phyloP scores from a whole-genome alignment of 2,888 invertebrate genomes.

The Stenodema calcarata region DNA sequence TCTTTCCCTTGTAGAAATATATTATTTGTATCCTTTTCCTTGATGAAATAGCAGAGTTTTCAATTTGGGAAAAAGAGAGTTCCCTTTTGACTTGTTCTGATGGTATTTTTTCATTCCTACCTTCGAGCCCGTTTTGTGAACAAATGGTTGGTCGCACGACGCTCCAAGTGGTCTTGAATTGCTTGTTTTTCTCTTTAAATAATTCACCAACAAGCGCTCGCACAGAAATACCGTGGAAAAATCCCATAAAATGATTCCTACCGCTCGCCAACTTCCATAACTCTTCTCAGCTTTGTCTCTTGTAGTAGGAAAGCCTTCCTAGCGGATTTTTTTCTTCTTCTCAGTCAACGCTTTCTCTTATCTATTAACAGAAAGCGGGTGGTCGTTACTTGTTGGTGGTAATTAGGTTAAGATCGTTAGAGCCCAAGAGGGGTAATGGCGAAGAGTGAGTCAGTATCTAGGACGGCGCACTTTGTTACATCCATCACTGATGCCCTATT shows the following conservation, averaged over 20 bases:
- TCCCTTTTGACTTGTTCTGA: too few relatives aligned
- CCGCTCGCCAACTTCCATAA: not conserved
- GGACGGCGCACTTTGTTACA: not conserved
- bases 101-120: too few relatives aligned
- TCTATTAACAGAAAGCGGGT: not conserved
- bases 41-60: too few relatives aligned
- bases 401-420: slow-evolving; percentile 41
- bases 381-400: slow-evolving; percentile 43
- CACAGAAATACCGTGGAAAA: too few relatives aligned
- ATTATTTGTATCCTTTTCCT: too few relatives aligned
- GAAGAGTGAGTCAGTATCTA: not conserved
- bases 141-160: too few relatives aligned
- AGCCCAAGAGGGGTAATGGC: not conserved
- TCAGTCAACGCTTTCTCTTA: not conserved
- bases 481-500: not conserved
- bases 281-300: not conserved
- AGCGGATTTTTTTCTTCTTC: not conserved
- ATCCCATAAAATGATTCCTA: not conserved
- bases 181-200: too few relatives aligned
- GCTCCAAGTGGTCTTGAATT: too few relatives aligned
- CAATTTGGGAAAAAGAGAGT: too few relatives aligned
- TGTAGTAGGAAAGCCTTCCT: not conserved
- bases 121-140: too few relatives aligned
- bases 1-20: too few relatives aligned
- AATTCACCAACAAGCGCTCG: too few relatives aligned